Percentiles rank a stretch among this genome's conserved stretches.
Evolutionary conservation across 2,888 invertebrate species (phyloP).

Genomic region (Tenthredo distinguenda): DNA sequence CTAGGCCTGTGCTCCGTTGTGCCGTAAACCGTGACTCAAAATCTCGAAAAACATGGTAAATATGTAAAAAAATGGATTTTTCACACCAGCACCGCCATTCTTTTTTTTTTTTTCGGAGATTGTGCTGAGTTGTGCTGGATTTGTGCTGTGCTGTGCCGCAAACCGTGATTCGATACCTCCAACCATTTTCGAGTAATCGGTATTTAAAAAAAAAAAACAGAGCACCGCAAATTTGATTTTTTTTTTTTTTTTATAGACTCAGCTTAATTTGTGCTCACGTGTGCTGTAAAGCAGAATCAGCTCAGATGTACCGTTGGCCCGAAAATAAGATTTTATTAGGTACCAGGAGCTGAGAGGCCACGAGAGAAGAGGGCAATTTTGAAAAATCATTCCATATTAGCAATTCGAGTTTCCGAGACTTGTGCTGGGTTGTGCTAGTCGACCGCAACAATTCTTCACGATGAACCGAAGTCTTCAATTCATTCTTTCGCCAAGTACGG

Average conservation of each 20-base stretch:
- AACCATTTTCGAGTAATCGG: background rate
- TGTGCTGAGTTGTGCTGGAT: too few species aligned
- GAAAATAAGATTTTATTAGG: background rate
- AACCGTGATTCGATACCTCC: background rate
- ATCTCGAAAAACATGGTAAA: slow-evolving; percentile 13
- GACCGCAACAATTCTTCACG: background rate
- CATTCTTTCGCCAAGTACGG: background rate
- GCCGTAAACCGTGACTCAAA: slow-evolving; percentile 20
- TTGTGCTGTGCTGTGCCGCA: slow-evolving; percentile 32
- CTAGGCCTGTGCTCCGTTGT: slow-evolving; percentile 32
- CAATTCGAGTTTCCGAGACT: too few species aligned
- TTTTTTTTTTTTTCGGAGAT: too few species aligned
- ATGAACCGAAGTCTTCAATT: background rate
- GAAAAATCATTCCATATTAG: background rate
- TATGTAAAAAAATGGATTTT: slow-evolving; percentile 23
- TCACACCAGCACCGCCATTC: slow-evolving; percentile 12
- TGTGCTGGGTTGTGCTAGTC: slow-evolving; percentile 1
- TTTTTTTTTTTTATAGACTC: background rate
- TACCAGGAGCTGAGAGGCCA: background rate
- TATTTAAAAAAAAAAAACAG: slow-evolving; percentile 12
- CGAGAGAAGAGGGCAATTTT: background rate
- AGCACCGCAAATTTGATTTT: slow-evolving; percentile 9
- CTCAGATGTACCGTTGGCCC: slow-evolving; percentile 14
- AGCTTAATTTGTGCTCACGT: slow-evolving; percentile 1
- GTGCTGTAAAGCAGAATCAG: background rate